Percentiles rank a stretch among this genome's conserved stretches.
phyloP scores from a whole-genome alignment of 2,113 vertebrate species.

The Sinosuthora webbiana region DNA sequence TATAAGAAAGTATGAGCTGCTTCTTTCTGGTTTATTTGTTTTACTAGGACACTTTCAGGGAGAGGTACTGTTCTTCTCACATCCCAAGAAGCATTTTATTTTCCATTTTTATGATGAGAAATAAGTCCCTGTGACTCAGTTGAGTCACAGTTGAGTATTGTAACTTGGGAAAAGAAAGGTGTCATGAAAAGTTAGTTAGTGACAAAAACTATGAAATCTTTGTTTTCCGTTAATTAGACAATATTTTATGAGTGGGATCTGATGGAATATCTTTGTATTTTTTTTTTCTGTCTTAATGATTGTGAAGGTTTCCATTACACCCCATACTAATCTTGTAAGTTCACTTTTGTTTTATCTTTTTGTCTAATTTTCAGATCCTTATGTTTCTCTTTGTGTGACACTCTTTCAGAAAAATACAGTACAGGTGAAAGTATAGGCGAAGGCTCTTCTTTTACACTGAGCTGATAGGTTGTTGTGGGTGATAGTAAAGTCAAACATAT shows the following conservation, averaged over 20 bases:
- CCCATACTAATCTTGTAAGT: neutral
- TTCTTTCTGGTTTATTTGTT: neutral
- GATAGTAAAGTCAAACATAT: neutral
- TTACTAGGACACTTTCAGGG: neutral
- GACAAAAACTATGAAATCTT: neutral
- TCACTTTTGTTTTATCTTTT: neutral
- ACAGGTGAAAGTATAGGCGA: neutral
- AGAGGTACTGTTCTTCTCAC: neutral
- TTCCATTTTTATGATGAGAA: neutral
- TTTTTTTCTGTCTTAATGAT: neutral
- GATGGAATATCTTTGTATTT: neutral
- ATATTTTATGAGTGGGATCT: neutral
- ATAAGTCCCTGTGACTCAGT: neutral
- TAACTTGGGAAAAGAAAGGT: neutral
- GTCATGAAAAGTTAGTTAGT: neutral
- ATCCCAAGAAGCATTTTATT: neutral
- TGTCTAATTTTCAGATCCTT: neutral
- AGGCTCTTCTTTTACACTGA: neutral
- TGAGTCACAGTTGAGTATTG: neutral
- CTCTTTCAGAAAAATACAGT: neutral
- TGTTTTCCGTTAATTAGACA: neutral
- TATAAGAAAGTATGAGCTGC: constrained; percentile 76
- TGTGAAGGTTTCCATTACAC: neutral
- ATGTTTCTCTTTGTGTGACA: neutral
- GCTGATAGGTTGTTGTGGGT: neutral